phyloP scores from a whole-genome alignment of 2,113 vertebrate genomes.

The Mirza zaza region DNA sequence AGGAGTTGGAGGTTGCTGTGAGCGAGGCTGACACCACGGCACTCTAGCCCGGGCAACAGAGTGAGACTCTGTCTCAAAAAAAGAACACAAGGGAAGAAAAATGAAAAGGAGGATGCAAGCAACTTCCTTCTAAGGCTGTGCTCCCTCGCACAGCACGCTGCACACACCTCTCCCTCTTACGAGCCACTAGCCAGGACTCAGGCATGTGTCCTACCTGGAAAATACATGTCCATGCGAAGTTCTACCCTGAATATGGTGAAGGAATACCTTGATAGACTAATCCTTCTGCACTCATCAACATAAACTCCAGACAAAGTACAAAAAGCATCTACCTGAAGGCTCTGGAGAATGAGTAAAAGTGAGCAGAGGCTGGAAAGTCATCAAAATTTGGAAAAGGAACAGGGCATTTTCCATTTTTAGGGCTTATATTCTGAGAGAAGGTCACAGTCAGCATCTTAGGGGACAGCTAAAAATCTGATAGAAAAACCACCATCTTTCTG shows the following conservation, averaged over 20 bases:
- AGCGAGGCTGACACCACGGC: no score
- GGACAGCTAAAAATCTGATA: not conserved
- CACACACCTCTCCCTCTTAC: not conserved
- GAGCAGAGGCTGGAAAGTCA: not conserved
- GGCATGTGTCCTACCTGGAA: not conserved
- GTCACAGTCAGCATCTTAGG: not conserved
- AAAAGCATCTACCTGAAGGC: not conserved
- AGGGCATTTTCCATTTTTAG: not conserved
- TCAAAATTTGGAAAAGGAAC: not conserved
- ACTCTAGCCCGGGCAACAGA: no score
- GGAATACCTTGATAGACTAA: not conserved
- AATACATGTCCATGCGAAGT: not conserved
- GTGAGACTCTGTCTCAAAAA: no score
- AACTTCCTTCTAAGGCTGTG: not conserved
- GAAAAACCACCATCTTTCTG: not conserved
- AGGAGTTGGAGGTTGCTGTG: no score
- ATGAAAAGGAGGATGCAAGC: no score
- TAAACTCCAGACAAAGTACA: not conserved
- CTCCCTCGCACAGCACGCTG: not conserved
- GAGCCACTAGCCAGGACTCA: not conserved
- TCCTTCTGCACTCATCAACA: not conserved
- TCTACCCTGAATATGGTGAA: not conserved
- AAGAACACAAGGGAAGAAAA: no score
- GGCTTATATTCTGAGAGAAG: not conserved
- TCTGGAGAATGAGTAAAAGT: not conserved